phyloP scores from a whole-genome alignment of 2,113 vertebrate species.

The Eretmodus cyanostictus region DNA sequence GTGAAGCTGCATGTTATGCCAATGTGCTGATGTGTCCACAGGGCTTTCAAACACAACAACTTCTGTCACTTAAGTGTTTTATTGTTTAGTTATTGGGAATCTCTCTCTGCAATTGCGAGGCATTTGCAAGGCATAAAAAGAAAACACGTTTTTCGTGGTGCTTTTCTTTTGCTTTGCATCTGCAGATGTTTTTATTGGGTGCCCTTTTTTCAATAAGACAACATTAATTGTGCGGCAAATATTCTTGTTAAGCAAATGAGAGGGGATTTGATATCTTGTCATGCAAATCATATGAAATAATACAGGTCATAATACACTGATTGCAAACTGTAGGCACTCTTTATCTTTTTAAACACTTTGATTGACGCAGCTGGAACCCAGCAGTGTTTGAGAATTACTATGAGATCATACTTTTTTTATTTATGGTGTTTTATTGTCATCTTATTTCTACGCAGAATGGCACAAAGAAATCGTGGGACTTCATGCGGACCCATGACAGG shows the following conservation, averaged over 20 bases:
- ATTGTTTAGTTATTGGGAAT: not conserved
- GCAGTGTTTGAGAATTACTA: not conserved
- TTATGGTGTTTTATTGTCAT: not conserved
- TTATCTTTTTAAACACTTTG: not conserved
- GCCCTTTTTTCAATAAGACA: not conserved
- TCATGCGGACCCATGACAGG: slow-evolving; percentile 89
- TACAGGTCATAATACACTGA: not conserved
- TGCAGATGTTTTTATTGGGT: slow-evolving; percentile 1
- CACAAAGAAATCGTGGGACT: slow-evolving; percentile 85
- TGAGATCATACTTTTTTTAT: not conserved
- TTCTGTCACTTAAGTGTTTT: not conserved
- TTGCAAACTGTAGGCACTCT: not conserved
- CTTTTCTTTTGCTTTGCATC: not conserved
- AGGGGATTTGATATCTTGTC: not conserved
- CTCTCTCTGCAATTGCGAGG: not conserved
- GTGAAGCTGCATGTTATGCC: not conserved
- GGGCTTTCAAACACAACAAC: slow-evolving; percentile 16
- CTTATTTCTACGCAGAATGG: slow-evolving; percentile 75
- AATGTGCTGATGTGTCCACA: not conserved
- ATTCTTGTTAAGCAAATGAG: not conserved
- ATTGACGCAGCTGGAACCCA: not conserved
- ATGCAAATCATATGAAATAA: not conserved
- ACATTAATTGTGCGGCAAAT: not conserved
- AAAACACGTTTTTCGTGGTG: not conserved
- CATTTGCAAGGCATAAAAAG: not conserved